Percentiles rank a stretch among this genome's conserved stretches.
These are phyloP conservation scores for Lophura swinhoii DNA, from an alignment of 2,797 vertebrate species.

Conservation along the genomic window DNA sequence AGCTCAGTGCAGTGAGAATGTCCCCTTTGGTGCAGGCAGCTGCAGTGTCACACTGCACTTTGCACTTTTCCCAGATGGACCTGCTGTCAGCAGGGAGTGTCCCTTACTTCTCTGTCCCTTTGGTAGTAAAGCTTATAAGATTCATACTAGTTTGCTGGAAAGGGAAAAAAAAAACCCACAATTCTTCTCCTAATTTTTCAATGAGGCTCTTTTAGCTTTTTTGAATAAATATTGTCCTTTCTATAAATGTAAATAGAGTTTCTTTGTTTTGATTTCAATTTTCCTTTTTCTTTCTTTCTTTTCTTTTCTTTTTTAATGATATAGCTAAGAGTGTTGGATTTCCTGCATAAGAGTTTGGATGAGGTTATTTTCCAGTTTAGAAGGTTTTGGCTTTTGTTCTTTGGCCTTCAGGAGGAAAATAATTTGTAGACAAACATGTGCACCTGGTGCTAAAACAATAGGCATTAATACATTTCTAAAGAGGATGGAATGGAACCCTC, in stretches of 20 bases:
- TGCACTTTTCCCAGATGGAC: neutral
- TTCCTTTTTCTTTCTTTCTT: neutral
- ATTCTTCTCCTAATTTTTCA: neutral
- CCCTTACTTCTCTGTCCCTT: neutral
- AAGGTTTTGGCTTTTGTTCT: constrained; percentile 52
- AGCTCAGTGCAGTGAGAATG: neutral
- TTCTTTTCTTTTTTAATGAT: constrained; percentile 34
- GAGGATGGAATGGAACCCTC: constrained; percentile 30
- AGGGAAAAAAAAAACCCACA: neutral
- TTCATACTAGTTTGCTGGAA: neutral
- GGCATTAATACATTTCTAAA: constrained; percentile 45
- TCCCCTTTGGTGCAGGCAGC: neutral
- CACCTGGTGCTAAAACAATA: constrained; percentile 73
- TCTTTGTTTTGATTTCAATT: neutral
- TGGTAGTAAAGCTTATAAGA: accelerated
- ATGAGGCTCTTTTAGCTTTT: neutral
- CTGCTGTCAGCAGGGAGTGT: neutral
- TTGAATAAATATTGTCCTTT: neutral
- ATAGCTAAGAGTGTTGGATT: constrained; percentile 30
- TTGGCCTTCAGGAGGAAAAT: constrained; percentile 62
- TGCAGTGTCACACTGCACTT: neutral
- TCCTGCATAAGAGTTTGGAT: constrained; percentile 46
- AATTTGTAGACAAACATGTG: constrained; percentile 68
- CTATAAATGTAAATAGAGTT: neutral
- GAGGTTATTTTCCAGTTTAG: constrained; percentile 58